A percentile compares a stretch with the other conserved stretches of the same genome.
Conservation (phyloP, 2,888 invertebrate species). For the Pachliopta kotzebuea region DNA sequence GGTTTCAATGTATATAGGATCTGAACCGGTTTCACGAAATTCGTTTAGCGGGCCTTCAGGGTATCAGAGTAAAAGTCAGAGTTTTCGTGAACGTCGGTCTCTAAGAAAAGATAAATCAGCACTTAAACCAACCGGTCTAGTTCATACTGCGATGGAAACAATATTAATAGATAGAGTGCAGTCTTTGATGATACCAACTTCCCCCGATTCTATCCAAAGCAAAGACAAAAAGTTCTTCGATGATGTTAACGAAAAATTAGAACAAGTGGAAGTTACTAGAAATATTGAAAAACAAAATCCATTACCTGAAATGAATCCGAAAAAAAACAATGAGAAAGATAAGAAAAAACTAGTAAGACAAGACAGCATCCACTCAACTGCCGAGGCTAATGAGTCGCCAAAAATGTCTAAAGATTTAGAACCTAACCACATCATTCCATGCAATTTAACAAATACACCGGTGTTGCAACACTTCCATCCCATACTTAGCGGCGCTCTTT, state of each 20-base stretch:
- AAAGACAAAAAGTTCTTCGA: slow-evolving; percentile 61
- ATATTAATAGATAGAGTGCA: slow-evolving; percentile 79
- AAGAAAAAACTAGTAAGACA: slow-evolving; percentile 56
- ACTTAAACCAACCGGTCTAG: slow-evolving; percentile 61
- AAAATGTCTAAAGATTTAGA: slow-evolving; percentile 61
- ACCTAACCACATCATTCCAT: slow-evolving; percentile 46
- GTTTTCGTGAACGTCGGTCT: slow-evolving; percentile 43
- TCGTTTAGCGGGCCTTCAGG: slow-evolving; percentile 61
- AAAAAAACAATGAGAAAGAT: slow-evolving; percentile 31
- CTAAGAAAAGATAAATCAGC: slow-evolving; percentile 48
- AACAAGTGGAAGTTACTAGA: slow-evolving; percentile 55
- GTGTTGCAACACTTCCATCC: slow-evolving; percentile 64
- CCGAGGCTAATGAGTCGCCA: slow-evolving; percentile 41
- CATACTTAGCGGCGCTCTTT: slow-evolving; percentile 56
- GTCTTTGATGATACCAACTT: slow-evolving; percentile 61
- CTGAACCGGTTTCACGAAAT: slow-evolving; percentile 66
- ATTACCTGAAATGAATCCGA: slow-evolving; percentile 17
- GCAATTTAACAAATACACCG: slow-evolving; percentile 52
- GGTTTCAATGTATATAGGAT: slow-evolving; percentile 73
- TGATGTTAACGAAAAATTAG: slow-evolving; percentile 63
- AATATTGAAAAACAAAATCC: slow-evolving; percentile 31
- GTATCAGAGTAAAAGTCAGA: slow-evolving; percentile 47
- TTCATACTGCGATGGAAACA: slow-evolving; percentile 79
- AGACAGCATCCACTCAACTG: slow-evolving; percentile 60
- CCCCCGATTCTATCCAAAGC: slow-evolving; percentile 50